A percentile compares a stretch with the other conserved stretches of the same genome.
These are phyloP conservation scores for Protodeltote pygarga DNA, from an alignment of 2,888 invertebrate species.

Conservation along the genomic window DNA sequence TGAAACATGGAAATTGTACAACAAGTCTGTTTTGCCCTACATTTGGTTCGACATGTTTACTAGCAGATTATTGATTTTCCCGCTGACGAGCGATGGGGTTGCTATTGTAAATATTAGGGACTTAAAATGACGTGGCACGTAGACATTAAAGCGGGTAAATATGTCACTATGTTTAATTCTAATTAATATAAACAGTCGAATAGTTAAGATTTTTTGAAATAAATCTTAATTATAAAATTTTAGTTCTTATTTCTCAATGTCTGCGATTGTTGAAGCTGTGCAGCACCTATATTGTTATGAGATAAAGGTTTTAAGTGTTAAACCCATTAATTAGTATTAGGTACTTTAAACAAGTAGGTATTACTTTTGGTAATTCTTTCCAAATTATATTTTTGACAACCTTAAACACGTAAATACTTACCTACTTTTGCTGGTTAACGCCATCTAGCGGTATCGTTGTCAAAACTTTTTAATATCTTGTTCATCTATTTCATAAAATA, in stretches of 20 bases:
- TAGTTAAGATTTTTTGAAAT: too few species aligned
- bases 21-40: slow-evolving; percentile 64
- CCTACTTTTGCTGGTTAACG: background rate
- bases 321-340: too few species aligned
- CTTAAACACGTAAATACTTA: too few species aligned
- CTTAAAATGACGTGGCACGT: slow-evolving; percentile 34
- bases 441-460: slow-evolving; percentile 14
- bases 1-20: slow-evolving; percentile 53
- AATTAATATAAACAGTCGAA: background rate
- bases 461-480: background rate
- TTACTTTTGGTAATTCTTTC: too few species aligned
- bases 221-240: too few species aligned
- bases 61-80: slow-evolving; percentile 82
- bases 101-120: slow-evolving; percentile 33
- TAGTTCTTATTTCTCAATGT: too few species aligned
- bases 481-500: too few species aligned
- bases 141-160: background rate
- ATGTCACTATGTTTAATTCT: slow-evolving; percentile 7
- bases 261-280: too few species aligned
- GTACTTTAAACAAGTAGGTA: too few species aligned
- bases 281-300: too few species aligned
- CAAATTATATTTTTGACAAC: too few species aligned
- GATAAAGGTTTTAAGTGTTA: too few species aligned
- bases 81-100: slow-evolving; percentile 38
- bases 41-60: slow-evolving; percentile 79